Evolutionary conservation across 2,888 invertebrate genomes (phyloP).

Genomic region (Macroteleia sp.): DNA sequence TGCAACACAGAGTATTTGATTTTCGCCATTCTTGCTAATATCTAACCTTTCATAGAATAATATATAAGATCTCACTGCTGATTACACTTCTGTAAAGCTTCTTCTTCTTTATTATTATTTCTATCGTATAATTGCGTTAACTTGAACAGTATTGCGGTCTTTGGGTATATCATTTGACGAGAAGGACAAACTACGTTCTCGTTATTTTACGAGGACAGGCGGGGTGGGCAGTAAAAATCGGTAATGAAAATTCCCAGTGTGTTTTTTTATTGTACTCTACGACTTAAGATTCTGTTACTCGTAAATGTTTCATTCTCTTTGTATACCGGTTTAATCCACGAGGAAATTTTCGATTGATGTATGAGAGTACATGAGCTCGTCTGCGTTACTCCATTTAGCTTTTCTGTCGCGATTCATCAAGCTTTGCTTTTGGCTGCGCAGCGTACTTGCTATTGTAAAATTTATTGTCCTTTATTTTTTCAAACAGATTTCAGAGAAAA

Average conservation of each 20-base stretch:
- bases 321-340: constrained; percentile 47
- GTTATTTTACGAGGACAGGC: constrained; percentile 70
- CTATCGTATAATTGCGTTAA: too few species aligned
- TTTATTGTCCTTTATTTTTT: constrained; percentile 14
- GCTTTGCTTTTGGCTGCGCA: constrained; percentile 42
- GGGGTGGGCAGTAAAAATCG: constrained; percentile 74
- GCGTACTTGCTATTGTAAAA: constrained; percentile 12
- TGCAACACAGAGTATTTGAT: too few species aligned
- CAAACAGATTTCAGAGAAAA: constrained; percentile 3
- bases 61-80: too few species aligned
- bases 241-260: constrained; percentile 71
- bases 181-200: too few species aligned
- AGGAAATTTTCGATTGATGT: constrained; percentile 56
- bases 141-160: too few species aligned
- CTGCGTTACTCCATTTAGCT: constrained; percentile 53
- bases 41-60: too few species aligned
- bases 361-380: constrained; percentile 34
- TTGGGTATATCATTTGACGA: too few species aligned
- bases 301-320: constrained; percentile 57
- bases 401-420: constrained; percentile 62
- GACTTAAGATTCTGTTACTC: constrained; percentile 34
- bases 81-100: too few species aligned
- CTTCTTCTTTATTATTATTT: too few species aligned
- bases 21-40: too few species aligned
- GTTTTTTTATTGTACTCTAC: constrained; percentile 25